phyloP scores from a whole-genome alignment of 2,888 invertebrate species.

The Trachelus tabidus region DNA sequence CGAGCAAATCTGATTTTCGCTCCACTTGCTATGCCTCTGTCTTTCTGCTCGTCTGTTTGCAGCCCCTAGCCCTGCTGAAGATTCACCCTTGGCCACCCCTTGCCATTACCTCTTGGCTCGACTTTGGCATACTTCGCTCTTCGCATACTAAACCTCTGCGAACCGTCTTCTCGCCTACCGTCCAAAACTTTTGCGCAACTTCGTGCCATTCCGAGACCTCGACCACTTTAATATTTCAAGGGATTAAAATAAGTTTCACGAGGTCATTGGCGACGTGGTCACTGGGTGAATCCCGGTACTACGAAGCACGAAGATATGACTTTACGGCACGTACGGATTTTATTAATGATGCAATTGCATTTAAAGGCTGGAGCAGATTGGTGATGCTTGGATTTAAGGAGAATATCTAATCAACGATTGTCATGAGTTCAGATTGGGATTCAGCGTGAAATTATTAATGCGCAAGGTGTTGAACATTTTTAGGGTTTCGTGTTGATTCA shows the following conservation, averaged over 20 bases:
- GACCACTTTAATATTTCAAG: constrained; percentile 16
- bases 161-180: constrained; percentile 16
- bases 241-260: not conserved
- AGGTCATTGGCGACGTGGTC: no score
- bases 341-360: no score
- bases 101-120: constrained; percentile 37
- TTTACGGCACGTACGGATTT: no score
- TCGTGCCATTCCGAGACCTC: constrained; percentile 16
- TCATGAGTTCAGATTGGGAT: no score
- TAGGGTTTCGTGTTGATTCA: no score
- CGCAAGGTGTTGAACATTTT: no score
- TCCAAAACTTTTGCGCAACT: constrained; percentile 32
- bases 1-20: constrained; percentile 65
- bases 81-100: constrained; percentile 14
- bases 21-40: constrained; percentile 55
- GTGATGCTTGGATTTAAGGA: no score
- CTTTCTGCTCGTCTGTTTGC: constrained; percentile 21
- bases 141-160: constrained; percentile 43
- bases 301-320: no score
- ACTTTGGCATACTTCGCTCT: constrained; percentile 57
- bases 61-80: constrained; percentile 14
- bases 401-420: no score
- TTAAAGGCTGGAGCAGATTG: no score
- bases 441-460: no score
- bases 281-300: no score